phyloP scores from a whole-genome alignment of 92 coral and sea anemone species.

The Phenganax marumi region DNA sequence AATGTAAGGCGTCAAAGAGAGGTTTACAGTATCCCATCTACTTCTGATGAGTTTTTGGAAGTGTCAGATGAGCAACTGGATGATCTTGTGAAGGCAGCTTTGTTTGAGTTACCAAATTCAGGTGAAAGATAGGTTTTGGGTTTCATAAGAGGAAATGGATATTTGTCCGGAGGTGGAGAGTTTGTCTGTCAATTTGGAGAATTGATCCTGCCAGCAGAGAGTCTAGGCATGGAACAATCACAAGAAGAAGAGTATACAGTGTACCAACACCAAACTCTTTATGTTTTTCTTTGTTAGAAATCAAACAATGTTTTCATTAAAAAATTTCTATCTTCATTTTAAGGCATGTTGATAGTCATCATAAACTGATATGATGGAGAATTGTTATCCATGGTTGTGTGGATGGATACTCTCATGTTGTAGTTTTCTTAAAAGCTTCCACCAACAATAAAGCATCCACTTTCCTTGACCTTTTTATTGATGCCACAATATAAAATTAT shows the following conservation, averaged over 20 bases:
- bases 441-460: slow-evolving; percentile 27
- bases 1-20: slow-evolving; percentile 38
- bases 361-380: slow-evolving; percentile 39
- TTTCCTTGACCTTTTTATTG: slow-evolving; percentile 17
- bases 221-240: slow-evolving; percentile 52
- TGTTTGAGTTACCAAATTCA: slow-evolving; percentile 57
- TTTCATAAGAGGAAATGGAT: slow-evolving; percentile 59
- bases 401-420: slow-evolving; percentile 32
- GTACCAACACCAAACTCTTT: slow-evolving; percentile 64
- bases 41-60: slow-evolving; percentile 35
- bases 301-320: too few species aligned
- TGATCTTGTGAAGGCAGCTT: slow-evolving; percentile 46
- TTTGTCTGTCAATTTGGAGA: slow-evolving; percentile 54
- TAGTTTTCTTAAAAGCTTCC: slow-evolving; percentile 30
- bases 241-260: slow-evolving; percentile 56
- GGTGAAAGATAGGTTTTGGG: slow-evolving; percentile 68
- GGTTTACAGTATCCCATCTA: slow-evolving; percentile 15
- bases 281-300: slow-evolving; percentile 17
- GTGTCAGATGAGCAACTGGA: slow-evolving; percentile 58
- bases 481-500: slow-evolving; percentile 19
- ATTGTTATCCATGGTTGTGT: slow-evolving; percentile 36
- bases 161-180: slow-evolving; percentile 59
- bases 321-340: not conserved
- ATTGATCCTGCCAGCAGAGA: slow-evolving; percentile 62
- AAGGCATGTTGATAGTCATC: slow-evolving; percentile 40